These are phyloP conservation scores for Sciurus niger DNA, from an alignment of 2,113 vertebrate species.

Conservation along the genomic window DNA sequence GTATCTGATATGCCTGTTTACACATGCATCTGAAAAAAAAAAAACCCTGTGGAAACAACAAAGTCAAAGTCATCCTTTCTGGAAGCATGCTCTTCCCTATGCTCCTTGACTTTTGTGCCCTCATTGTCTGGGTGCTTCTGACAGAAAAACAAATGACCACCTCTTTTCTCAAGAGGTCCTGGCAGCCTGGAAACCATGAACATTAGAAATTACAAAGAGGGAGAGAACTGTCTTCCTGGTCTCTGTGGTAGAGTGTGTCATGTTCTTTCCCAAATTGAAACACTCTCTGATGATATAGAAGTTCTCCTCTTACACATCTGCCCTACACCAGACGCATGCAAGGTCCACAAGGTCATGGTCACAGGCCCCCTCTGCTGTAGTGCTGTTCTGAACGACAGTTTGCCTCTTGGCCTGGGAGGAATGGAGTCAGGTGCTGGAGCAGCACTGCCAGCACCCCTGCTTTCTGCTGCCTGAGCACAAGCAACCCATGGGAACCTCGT, in stretches of 20 bases:
- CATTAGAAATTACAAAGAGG: background rate
- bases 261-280: background rate
- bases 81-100: background rate
- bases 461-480: background rate
- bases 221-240: background rate
- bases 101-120: background rate
- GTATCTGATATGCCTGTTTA: background rate
- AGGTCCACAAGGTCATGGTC: background rate
- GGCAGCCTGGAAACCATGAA: background rate
- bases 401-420: background rate
- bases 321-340: background rate
- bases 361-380: background rate
- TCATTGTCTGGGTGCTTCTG: background rate
- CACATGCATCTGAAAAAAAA: background rate
- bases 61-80: background rate
- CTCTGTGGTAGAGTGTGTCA: background rate
- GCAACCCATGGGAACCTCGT: no score
- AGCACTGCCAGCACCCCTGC: fast-evolving
- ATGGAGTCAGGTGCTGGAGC: background rate
- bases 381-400: background rate
- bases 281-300: background rate
- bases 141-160: background rate
- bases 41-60: background rate
- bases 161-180: background rate
- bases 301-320: background rate